Base-by-base conservation (phyloP, 2,797 vertebrate genomes). In the Cryptoblepharus egeriae region DNA sequence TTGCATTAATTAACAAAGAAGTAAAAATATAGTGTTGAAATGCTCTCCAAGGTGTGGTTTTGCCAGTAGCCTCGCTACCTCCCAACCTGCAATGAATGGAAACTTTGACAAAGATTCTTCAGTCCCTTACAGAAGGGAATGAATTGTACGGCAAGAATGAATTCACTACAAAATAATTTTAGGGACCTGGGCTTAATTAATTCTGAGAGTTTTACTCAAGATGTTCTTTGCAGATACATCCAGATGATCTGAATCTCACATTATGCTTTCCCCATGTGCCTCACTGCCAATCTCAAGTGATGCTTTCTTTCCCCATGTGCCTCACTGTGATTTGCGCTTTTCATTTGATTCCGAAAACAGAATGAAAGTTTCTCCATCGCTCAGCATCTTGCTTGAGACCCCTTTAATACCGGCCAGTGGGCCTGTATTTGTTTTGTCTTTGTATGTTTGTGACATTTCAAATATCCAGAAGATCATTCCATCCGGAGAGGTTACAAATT, bases 31-130 rank as follows among this genome's bases (percentile, higher is more conserved):
- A 92, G 79, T 86, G 72, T 91, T 95, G 93, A 90, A 93, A 92
- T 94, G 57, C 90, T 90, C 95, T 87, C n/a, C 90, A 91, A 93
- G 86, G 90, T 76, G 45, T 91, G 88, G 90, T 92, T 95, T 90
- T 91, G 93, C 88, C 57, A 91, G 94, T 95, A 95, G 95, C 93
- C 94, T 88, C 92, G 94, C 94, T 95, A 94, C 94, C 95, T 95
- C 26, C 95, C 93, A 22, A 81, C 92, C 92, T 93, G 89, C 89
- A 96, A 95, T 94, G 95, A 95, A 94, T 96, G 94, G 93, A 94
- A 95, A 94, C 79, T 13, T 58, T 58, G 22, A 58, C 57, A 58
- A 58, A 58, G 57, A 58, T 94, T 90, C 55, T 28, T 94, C 89
- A 91, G 93, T 88, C 57, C 3, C 1, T 4, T 35, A 92, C 81